Evolutionary conservation across 1,140 invertebrate species (phyloP).

Genomic region (Temnothorax nylanderi): DNA sequence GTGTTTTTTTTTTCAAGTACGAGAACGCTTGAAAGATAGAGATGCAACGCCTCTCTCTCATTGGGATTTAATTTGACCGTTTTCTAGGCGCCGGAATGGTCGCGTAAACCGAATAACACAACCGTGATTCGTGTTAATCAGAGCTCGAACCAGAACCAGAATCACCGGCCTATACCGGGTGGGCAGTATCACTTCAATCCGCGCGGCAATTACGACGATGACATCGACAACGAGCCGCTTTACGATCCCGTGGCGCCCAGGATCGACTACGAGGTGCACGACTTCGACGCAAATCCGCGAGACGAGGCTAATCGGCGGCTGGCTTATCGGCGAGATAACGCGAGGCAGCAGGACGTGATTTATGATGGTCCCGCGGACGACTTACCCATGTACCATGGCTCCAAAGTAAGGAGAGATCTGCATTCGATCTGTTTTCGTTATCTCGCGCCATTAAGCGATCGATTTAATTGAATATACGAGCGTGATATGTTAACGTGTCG

Average conservation of each 20-base stretch:
- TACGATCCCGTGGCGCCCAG: conserved; percentile 83
- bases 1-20: background rate
- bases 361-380: conserved; percentile 77
- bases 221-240: conserved; percentile 82
- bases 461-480: conserved; percentile 4
- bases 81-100: conserved; percentile 81
- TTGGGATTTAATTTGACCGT: conserved; percentile 3
- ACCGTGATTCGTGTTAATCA: conserved; percentile 84
- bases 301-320: conserved; percentile 82
- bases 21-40: background rate
- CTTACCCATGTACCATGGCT: conserved; percentile 62
- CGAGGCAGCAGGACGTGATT: conserved; percentile 74
- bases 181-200: conserved; percentile 63
- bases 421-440: background rate
- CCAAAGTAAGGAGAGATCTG: conserved; percentile 62
- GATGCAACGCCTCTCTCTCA: background rate
- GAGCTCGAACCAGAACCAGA: conserved; percentile 73
- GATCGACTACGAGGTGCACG: conserved; percentile 82
- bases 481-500: background rate
- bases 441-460: background rate
- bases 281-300: conserved; percentile 83
- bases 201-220: conserved; percentile 74
- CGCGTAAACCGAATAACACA: conserved; percentile 83
- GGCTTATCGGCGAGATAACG: conserved; percentile 79
- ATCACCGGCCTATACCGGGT: conserved; percentile 54